Evolutionary conservation across 2,888 invertebrate species (phyloP), one percentile per base, ranked within the genome.

Genomic region (Dynastes tityus): DNA sequence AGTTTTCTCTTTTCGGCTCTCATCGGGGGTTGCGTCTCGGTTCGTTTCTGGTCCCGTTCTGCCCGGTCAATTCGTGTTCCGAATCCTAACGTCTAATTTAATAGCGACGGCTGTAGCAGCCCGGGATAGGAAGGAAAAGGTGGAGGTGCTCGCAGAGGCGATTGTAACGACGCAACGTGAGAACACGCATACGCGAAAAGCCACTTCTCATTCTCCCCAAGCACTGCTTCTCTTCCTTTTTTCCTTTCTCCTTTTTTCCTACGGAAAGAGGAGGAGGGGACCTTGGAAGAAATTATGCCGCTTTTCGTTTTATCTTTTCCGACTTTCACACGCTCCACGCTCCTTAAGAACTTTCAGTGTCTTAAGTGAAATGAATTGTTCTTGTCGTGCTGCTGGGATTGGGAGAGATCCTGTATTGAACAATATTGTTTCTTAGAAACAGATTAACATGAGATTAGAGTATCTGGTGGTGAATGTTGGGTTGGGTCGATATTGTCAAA

Each of bases 61-160:
- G 27, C 49, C 73, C 73, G 73, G 61, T 58, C 73, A 73, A 61
- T 73, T 73, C 73, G 73, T 73, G 73, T 73, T 61, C 58, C 73
- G 73, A 73, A 73, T 73, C 61, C 73, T 37, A 73, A 73, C 73
- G 58, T 73, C 73, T 73, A 73, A 73, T 73, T 73, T 73, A 73
- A 73, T 73, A 73, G 73, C 58, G 40, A 22, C 45, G 27, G 51
- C 29, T n/a, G 53, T 3, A n/a, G 53, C 16, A 16, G 16, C 4
- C 13, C 16, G 53, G 11, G 53, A 16, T 55, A 55, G 53, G 9
- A 68, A 29, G 45, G 67, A 51, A 29, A 27, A 27, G 45, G 9
- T 37, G 58, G 40, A 22, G 11, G 58, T 40, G 61, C 22, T 11
- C 9, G 45, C 11, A 45, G 45, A 45, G 2, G 45, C 45, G 45